Percentiles rank a stretch among this genome's conserved stretches.
Evolutionary conservation across 2,113 vertebrate genomes (phyloP).

Genomic region (Holacanthus passer): DNA sequence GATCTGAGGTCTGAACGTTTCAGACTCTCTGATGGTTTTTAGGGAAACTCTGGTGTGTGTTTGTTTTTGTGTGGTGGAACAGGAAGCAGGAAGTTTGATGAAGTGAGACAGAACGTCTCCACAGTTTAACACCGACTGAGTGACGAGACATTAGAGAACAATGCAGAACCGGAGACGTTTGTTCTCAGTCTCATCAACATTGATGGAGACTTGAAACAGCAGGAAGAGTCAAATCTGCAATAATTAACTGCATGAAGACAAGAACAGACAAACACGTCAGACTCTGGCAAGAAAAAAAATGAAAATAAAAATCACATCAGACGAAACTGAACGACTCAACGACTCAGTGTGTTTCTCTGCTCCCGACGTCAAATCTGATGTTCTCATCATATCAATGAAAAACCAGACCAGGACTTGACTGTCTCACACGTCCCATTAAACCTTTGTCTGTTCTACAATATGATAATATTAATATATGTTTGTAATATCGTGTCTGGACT

Average conservation of each 20-base stretch:
- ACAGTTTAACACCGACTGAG: not conserved
- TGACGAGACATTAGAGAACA: not conserved
- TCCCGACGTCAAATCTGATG: too few species aligned
- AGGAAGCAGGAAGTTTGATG: constrained; percentile 48
- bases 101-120: not conserved
- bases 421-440: too few species aligned
- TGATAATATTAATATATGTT: too few species aligned
- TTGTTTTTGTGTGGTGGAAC: not conserved
- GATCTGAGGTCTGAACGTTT: not conserved
- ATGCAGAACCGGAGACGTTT: not conserved
- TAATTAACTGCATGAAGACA: not conserved
- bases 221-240: constrained; percentile 14
- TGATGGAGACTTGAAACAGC: not conserved
- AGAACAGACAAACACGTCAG: too few species aligned
- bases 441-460: too few species aligned
- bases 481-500: too few species aligned
- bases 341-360: too few species aligned
- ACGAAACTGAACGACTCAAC: too few species aligned
- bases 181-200: not conserved
- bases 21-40: not conserved
- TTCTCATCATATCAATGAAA: too few species aligned
- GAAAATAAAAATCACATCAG: too few species aligned
- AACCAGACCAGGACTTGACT: too few species aligned
- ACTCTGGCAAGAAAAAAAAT: too few species aligned
- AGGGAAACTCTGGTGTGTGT: not conserved